phyloP scores from a whole-genome alignment of 1,140 invertebrate species.

The Calosoma granatense region DNA sequence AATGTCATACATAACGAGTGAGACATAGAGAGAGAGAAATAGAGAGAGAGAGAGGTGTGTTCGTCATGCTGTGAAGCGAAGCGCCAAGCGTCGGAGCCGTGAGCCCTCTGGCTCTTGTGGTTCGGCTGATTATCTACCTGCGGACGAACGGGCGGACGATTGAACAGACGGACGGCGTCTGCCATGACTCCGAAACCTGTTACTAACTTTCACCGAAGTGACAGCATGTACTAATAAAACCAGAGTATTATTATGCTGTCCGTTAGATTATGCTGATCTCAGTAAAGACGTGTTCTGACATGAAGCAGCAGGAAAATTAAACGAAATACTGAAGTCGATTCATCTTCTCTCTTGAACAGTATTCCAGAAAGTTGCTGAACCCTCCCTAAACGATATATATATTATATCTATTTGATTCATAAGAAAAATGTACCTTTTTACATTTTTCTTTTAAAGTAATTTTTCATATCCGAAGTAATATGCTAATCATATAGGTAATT shows the following conservation, averaged over 20 bases:
- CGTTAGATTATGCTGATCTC: background rate
- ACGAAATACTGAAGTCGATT: no score
- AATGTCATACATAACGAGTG: background rate
- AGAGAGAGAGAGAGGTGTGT: background rate
- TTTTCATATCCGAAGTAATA: no score
- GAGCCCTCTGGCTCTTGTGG: background rate
- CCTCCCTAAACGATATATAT: no score
- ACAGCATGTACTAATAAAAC: conserved; percentile 7
- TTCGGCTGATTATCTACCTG: background rate
- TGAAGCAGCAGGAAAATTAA: background rate
- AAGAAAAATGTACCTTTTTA: no score
- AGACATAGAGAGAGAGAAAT: background rate
- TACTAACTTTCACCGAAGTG: background rate
- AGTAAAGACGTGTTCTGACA: no score
- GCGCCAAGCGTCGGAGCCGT: background rate
- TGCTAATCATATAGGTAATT: no score
- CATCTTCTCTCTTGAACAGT: no score
- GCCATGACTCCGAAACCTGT: background rate
- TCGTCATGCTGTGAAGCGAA: background rate
- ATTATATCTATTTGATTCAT: no score
- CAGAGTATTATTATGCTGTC: background rate
- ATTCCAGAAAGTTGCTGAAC: no score
- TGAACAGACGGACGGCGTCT: background rate
- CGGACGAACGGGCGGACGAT: no score
- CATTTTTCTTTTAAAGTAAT: no score